Evolutionary conservation across 2,888 invertebrate genomes (phyloP), one percentile per base, ranked within the genome.

Genomic region (Saturnia japonica): DNA sequence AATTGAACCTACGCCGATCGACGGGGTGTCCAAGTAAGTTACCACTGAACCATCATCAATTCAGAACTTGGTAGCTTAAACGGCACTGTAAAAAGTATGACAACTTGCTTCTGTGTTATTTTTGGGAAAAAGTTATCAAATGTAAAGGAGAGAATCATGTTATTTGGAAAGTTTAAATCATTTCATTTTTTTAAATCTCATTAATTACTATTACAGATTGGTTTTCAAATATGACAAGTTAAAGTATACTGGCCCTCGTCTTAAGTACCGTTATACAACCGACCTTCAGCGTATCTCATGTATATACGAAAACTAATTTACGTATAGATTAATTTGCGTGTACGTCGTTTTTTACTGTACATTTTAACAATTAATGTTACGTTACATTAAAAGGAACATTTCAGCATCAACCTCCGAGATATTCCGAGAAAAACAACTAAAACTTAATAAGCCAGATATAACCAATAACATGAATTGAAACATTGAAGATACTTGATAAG

Each of bases 281-380:
- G 78, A 77, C 78, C 79, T 74, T 68, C 66, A 70, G 74, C 74
- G 74, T 77, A 78, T 77, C 78, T 78, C 74, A 74, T 76, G 71
- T 57, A 73, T 57, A 73, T 75, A 79, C 78, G 72, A 78, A 79
- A 79, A 76, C 77, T 79, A n/a, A 79, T 80, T 80, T 79, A 77
- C 76, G 74, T 76, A 74, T 67, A 72, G 76, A 78, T 75, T 80
- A 78, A 80, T 80, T 80, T 80, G 77, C 80, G 69, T 79, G 70
- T 75, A 74, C 73, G 67, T 71, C 66, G 16, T 51, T 70, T 75
- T 77, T 78, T 77, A 77, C 77, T 73, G 78, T 72, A 47, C 51
- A 64, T 64, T 72, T 68, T 68, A 69, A 60, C 45, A 67, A 66
- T 70, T 70, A 28, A 64, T 64, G 40, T 64, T 40, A n/a, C 64